Evolutionary conservation across 2,888 invertebrate species (phyloP), one percentile per base, ranked within the genome.

Genomic region (Crepidodera aurea): DNA sequence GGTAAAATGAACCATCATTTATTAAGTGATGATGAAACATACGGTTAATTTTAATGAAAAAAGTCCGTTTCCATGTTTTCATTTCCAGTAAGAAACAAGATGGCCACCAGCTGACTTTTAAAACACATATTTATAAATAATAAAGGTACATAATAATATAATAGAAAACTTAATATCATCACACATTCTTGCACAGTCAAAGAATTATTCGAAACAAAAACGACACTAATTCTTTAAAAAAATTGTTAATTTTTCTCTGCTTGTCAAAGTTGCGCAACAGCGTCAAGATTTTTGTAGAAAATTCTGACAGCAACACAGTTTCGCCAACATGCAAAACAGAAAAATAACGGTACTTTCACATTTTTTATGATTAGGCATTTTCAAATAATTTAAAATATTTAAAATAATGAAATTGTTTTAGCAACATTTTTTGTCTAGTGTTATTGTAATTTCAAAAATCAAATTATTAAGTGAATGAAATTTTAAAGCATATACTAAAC

Each of bases 251-350:
- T 64, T 61, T 63, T 65, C 62, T 70, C 64, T 59, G 65, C 69
- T 74, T 65, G 72, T 73, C 74, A 76, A 75, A 77, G 73, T 79
- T 79, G 79, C 79, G 79, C 79, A 79, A 79, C 77, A 75, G 76
- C 77, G 71, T 71, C 71, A 63, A 65, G 61, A 58, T 66, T 70
- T 65, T 65, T 40, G 54, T 51, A 55, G 59, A 67, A 65, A 67
- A 60, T 59, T 37, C 32, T 65, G 54, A 63, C 65, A 65, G 46
- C 25, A 54, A 51, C 37, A 48, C 65, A 61, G 56, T 37, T 48
- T 32, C 16, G 32, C 57, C 46, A 60, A 64, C 51, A 18, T 53
- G 37, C 27, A 25, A 56, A 46, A 27, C 15, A 8, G 12, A 13
- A 8, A 53, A 19, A 39, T 65, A 65, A 65, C 65, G 65, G 65